Conservation (phyloP, 2,888 invertebrate species). For the Aporophyla nigra region DNA sequence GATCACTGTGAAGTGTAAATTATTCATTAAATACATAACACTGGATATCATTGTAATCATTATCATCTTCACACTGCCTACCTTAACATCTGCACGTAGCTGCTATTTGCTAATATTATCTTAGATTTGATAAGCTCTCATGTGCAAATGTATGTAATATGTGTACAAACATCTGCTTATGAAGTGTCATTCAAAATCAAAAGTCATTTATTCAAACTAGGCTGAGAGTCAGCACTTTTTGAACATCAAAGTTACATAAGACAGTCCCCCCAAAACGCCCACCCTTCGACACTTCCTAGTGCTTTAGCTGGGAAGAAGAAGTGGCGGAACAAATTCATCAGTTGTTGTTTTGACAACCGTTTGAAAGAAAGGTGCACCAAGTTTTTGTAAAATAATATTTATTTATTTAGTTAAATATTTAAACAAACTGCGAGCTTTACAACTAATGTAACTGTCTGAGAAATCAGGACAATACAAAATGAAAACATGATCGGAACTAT, state of each 20-base stretch:
- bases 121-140: neutral
- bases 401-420: too few species aligned
- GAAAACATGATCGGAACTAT: too few species aligned
- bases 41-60: slow-evolving; percentile 37
- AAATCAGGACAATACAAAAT: too few species aligned
- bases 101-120: slow-evolving; percentile 29
- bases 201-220: too few species aligned
- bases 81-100: slow-evolving; percentile 32
- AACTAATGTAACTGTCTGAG: too few species aligned
- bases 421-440: too few species aligned
- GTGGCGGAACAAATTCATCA: too few species aligned
- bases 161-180: neutral
- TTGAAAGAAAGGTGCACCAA: slow-evolving; percentile 7
- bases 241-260: too few species aligned
- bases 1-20: slow-evolving; percentile 16
- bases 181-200: neutral
- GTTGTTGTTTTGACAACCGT: neutral
- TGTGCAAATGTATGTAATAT: neutral
- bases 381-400: neutral
- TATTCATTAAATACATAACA: slow-evolving; percentile 15
- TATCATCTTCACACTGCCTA: slow-evolving; percentile 43
- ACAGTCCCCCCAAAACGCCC: too few species aligned
- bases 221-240: too few species aligned
- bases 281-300: too few species aligned
- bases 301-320: too few species aligned